Evolutionary conservation across 92 coral and sea anemone species (phyloP).

Genomic region (Porites divaricata): DNA sequence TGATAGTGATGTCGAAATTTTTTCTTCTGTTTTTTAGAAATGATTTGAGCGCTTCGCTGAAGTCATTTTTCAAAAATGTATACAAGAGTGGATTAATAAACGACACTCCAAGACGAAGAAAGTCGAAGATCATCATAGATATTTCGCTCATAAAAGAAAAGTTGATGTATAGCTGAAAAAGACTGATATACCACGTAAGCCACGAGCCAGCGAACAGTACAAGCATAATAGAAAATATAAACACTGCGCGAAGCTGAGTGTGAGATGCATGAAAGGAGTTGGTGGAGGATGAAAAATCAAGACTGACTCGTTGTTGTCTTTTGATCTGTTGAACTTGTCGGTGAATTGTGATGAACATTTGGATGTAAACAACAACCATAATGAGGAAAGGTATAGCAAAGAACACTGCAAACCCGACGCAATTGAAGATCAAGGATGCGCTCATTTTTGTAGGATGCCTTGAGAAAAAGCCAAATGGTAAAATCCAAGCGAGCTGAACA

Average conservation of each 20-base stretch:
- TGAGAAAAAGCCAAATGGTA: constrained; percentile 36
- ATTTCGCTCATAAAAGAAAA: constrained; percentile 43
- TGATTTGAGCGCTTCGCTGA: constrained; percentile 61
- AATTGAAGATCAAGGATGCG: constrained; percentile 60
- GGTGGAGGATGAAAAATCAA: constrained; percentile 48
- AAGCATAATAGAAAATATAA: constrained; percentile 84
- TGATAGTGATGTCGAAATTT: background rate
- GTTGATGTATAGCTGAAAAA: constrained; percentile 57
- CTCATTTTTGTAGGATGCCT: constrained; percentile 23
- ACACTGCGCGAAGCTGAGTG: constrained; percentile 80
- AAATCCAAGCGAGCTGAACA: constrained; percentile 79
- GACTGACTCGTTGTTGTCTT: constrained; percentile 67
- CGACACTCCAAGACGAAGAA: constrained; percentile 78
- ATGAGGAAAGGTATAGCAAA: constrained; percentile 72
- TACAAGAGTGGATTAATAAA: constrained; percentile 85
- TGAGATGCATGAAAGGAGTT: constrained; percentile 29
- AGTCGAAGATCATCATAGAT: constrained; percentile 69
- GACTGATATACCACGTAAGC: constrained; percentile 81
- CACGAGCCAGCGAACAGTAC: constrained; percentile 86
- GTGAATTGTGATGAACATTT: constrained; percentile 82
- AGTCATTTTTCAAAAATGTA: constrained; percentile 86
- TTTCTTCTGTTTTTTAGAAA: constrained; percentile 2
- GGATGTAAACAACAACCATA: constrained; percentile 74
- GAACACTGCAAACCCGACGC: constrained; percentile 60
- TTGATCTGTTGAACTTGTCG: constrained; percentile 73